Evolutionary conservation across 2,797 vertebrate genomes (phyloP), one percentile per base, ranked within the genome.

Genomic region (Gadopsis marmoratus): DNA sequence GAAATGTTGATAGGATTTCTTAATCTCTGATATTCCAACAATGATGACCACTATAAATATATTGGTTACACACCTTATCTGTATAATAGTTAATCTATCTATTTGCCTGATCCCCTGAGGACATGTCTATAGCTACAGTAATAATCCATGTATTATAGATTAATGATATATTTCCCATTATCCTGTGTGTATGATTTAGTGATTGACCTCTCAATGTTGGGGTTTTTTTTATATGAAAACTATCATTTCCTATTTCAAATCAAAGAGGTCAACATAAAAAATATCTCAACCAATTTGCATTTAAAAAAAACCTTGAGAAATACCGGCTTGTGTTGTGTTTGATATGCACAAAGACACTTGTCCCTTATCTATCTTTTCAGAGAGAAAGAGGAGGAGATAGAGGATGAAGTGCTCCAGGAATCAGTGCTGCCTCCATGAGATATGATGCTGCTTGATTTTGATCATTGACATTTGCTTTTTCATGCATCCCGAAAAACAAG

Each of bases 381-480:
- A 85, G 87, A 77, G 81, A 84, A 86, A 83, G 79, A 88, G 87
- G 88, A 75, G 81, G 73, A 90, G 90, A 91, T 86, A 71, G 86
- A 90, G 92, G 86, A 81, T 88, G 92, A 93, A 93, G 90, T 91
- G 91, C 91, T 94, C 88, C 89, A 91, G 92, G 92, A 94, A 92
- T 92, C 89, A 86, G 82, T 82, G 89, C 93, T 91, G 91, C 88
- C 91, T 92, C 90, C 71, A 39, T 92, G 91, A 93, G 92, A 94
- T 94, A 93, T 94, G 94, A 95, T 91, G 92, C 90, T 92, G 93
- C 91, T 92, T 93, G 93, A 94, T 95, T 94, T 93, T 94, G 94
- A 95, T 95, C 94, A 94, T 94, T 95, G 94, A 95, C 94, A 95
- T 95, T 95, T 95, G 92, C 92, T 94, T 95, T 94, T 94, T 94